Evolutionary conservation across 2,888 invertebrate genomes (phyloP), one percentile per base, ranked within the genome.

Genomic region (Dolichopus griseipennis): DNA sequence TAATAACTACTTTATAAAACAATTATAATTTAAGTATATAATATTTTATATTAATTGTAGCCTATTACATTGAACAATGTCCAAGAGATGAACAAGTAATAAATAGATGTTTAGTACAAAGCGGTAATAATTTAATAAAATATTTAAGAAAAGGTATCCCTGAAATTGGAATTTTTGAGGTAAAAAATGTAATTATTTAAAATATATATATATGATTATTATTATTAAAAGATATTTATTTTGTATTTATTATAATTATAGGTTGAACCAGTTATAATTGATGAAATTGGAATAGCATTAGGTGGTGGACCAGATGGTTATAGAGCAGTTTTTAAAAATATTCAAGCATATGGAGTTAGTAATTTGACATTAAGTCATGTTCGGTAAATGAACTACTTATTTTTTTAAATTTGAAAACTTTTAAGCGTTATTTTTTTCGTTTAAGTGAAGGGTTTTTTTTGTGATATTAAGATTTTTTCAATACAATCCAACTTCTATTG

Each of bases 281-380:
- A 93, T 77, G 91, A 93, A 79, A 86, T 93, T 69, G 89, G 91
- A 52, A 89, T 93, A 71, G 86, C 91, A 0, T 81, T 93, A 71
- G 93, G 93, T 64, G 87, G 85, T 34, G 92, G 92, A 0, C 91
- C 92, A 0, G 90, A 93, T 76, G 92, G 92, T 0, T 93, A 93
- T 82, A 85, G 89, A 66, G 92, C 92, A 1, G 87, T 88, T 63
- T 93, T 93, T 82, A 87, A 86, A 71, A 88, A 92, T 74, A 90
- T 93, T 73, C 86, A 90, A 72, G 92, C 92, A 0, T 90, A 85
- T 73, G 93, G 93, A 20, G 91, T 92, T 34, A 90, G 92, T 74
- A 89, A 91, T 74, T 84, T 92, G 78, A 88, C 90, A 66, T 87
- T 93, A 68, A 91, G 90, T 2, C 90, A 89, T 73, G 87, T 92